Percentiles rank a stretch among this genome's conserved stretches.
Conservation (phyloP, 2,113 vertebrate species). For the Semnopithecus entellus region DNA sequence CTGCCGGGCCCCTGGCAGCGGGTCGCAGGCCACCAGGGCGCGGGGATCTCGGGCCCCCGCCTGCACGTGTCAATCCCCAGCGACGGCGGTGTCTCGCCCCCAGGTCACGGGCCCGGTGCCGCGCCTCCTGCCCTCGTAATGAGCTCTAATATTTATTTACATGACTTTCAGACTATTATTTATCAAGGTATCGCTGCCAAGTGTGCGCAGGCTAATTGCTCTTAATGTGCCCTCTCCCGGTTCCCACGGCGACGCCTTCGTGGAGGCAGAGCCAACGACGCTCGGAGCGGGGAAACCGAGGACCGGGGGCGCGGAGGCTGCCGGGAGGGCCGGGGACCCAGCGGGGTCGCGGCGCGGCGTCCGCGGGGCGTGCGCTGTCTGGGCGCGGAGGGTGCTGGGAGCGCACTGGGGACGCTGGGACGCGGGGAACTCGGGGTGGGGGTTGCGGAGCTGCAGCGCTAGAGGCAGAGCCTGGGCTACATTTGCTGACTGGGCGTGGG, state of each 20-base stretch:
- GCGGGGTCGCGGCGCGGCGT: background rate
- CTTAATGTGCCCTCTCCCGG: conserved; percentile 69
- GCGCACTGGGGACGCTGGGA: background rate
- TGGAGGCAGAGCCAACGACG: background rate
- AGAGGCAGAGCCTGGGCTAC: background rate
- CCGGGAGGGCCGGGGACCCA: fast-evolving
- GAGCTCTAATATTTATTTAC: conserved; percentile 78
- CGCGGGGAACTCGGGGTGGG: background rate
- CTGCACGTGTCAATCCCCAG: background rate
- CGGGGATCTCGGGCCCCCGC: fast-evolving
- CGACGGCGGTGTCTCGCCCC: background rate
- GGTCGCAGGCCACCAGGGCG: background rate
- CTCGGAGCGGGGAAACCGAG: background rate
- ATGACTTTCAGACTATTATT: conserved; percentile 71
- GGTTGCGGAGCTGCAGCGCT: background rate
- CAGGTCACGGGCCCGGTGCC: background rate
- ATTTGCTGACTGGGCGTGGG: background rate
- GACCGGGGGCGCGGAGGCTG: fast-evolving
- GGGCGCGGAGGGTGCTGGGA: background rate
- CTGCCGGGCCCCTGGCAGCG: background rate
- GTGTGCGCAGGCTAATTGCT: conserved; percentile 76
- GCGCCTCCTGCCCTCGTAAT: conserved; percentile 5
- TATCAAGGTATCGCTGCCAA: conserved; percentile 76
- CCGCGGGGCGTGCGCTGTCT: fast-evolving
- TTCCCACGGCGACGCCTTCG: conserved; percentile 57